Conservation (phyloP, 2,113 vertebrate genomes). For the Ceyx cyanopectus region DNA sequence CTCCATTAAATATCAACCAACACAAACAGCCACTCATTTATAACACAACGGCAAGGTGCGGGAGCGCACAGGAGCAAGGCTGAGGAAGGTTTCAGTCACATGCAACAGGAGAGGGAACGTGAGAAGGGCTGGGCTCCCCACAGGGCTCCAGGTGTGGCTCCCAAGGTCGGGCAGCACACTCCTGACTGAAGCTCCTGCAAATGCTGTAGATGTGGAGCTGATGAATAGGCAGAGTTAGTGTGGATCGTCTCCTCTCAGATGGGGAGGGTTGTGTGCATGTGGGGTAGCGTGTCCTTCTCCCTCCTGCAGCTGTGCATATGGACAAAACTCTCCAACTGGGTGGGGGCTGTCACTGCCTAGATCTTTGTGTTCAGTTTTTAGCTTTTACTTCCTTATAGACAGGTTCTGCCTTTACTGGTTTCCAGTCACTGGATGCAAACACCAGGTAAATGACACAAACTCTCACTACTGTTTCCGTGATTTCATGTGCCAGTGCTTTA, state of each 20-base stretch:
- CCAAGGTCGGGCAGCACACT: slow-evolving; percentile 3
- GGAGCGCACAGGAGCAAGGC: slow-evolving; percentile 11
- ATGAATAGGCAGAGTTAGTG: background rate
- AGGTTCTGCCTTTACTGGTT: background rate
- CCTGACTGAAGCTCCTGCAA: background rate
- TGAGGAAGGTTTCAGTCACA: background rate
- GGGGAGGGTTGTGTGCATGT: background rate
- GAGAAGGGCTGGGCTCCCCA: background rate
- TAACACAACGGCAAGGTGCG: slow-evolving; percentile 30
- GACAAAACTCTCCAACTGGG: background rate
- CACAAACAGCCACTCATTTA: slow-evolving; percentile 66
- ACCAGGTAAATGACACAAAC: background rate
- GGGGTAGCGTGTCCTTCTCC: background rate
- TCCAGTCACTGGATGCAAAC: background rate
- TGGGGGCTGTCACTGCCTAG: background rate
- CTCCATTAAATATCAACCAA: slow-evolving; percentile 73
- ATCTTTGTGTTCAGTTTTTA: background rate
- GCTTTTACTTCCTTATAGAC: slow-evolving; percentile 45
- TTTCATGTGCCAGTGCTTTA: background rate
- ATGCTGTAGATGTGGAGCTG: background rate
- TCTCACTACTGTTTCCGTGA: background rate
- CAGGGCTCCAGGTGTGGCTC: background rate
- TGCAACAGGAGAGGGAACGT: background rate
- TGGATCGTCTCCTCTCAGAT: rapidly evolving
- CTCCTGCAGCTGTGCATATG: background rate